These are phyloP conservation scores for mouse (Mus musculus) DNA, from an alignment of 2,113 vertebrate genomes.

Conservation along the genomic window GRCm39 chr3:133799001-133799500, in stretches of 20 bases:
- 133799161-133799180: constrained; percentile 6
- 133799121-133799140: not conserved
- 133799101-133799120: not conserved
- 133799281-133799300: not conserved
- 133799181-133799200: not conserved
- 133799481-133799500: not conserved
- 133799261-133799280: constrained; percentile 2
- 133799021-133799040: not conserved
- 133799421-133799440: not conserved
- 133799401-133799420: not conserved
- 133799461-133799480: too few species aligned
- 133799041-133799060: not conserved
- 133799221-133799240: not conserved
- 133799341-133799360: not conserved
- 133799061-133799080: not conserved
- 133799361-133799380: not conserved
- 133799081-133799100: constrained; percentile 23
- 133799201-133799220: not conserved
- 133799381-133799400: not conserved
- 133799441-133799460: not conserved
- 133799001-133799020: not conserved
- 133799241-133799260: not conserved
- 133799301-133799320: not conserved
- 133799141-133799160: not conserved
- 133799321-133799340: not conserved